phyloP scores from a whole-genome alignment of 2,797 vertebrate genomes.

The Pseudomugil tenellus region DNA sequence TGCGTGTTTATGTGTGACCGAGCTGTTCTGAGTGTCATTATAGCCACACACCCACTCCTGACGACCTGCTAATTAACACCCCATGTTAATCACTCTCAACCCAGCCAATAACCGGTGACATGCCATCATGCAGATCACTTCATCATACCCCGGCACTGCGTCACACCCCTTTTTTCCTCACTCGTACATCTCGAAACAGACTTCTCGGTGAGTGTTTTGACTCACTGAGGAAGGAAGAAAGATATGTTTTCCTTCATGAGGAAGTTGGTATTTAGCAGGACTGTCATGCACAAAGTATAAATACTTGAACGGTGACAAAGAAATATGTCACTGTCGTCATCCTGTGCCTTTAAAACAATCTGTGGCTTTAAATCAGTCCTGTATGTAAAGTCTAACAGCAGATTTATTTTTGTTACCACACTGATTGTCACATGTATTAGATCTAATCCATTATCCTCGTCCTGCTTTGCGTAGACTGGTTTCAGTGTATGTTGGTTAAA shows the following conservation, averaged over 20 bases:
- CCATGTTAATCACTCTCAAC: conserved; percentile 83
- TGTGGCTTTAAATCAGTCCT: conserved; percentile 52
- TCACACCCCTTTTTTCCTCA: conserved; percentile 34
- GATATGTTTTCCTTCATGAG: conserved; percentile 40
- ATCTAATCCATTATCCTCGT: conserved; percentile 66
- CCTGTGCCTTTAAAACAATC: conserved; percentile 36
- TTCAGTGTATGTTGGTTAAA: conserved; percentile 73
- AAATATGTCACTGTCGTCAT: conserved; percentile 32
- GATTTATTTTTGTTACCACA: conserved; percentile 63
- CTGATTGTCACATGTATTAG: conserved; percentile 52
- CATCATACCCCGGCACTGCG: conserved; percentile 62
- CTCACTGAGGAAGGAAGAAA: conserved; percentile 36
- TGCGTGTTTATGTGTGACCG: conserved; percentile 59
- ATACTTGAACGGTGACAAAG: conserved; percentile 36
- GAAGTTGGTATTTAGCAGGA: conserved; percentile 44
- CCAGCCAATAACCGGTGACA: conserved; percentile 78
- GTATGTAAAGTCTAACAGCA: conserved; percentile 38
- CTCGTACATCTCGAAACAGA: conserved; percentile 40
- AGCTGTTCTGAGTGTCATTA: conserved; percentile 68
- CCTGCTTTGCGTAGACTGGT: conserved; percentile 67
- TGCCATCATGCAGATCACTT: conserved; percentile 77
- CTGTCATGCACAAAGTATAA: conserved; percentile 40
- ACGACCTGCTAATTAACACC: conserved; percentile 81
- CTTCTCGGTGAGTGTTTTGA: conserved; percentile 60
- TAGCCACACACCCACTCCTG: conserved; percentile 71